Conservation (phyloP, 2,113 vertebrate species). For the Pygoscelis antarcticus region DNA sequence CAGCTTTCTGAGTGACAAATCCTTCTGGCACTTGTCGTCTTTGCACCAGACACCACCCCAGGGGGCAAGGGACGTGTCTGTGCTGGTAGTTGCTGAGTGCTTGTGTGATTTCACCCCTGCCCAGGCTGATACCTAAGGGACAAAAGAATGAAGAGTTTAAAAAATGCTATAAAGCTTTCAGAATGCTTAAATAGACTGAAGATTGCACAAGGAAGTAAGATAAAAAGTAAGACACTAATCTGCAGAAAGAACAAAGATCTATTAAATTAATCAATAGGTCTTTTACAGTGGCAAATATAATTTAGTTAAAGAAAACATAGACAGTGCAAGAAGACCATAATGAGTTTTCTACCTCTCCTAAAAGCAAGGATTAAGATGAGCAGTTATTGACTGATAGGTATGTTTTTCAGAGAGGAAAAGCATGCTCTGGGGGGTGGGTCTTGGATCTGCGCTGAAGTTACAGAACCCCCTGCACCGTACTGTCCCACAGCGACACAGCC, state of each 20-base stretch:
- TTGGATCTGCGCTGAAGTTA: rapidly evolving
- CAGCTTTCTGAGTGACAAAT: constrained; percentile 38
- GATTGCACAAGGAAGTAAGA: background rate
- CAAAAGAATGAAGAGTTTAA: constrained; percentile 6
- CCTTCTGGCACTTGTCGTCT: constrained; percentile 11
- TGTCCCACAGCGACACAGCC: rapidly evolving
- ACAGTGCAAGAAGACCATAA: constrained; percentile 9
- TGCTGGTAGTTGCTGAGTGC: background rate
- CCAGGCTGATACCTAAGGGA: background rate
- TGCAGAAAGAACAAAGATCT: constrained; percentile 4
- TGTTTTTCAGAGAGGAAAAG: background rate
- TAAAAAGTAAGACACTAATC: background rate
- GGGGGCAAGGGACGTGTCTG: background rate
- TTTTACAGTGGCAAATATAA: constrained; percentile 37
- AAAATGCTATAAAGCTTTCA: background rate
- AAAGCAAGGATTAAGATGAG: background rate
- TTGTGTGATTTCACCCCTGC: constrained; percentile 4
- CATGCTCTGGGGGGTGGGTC: background rate
- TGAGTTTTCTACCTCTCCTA: background rate
- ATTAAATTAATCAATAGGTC: constrained; percentile 52
- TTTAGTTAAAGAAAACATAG: constrained; percentile 38
- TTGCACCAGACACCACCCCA: background rate
- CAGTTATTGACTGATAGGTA: background rate
- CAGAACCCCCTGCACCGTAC: background rate
- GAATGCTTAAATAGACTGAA: background rate